Base-by-base conservation (phyloP, 2,113 vertebrate species). In the Microtus pennsylvanicus region DNA sequence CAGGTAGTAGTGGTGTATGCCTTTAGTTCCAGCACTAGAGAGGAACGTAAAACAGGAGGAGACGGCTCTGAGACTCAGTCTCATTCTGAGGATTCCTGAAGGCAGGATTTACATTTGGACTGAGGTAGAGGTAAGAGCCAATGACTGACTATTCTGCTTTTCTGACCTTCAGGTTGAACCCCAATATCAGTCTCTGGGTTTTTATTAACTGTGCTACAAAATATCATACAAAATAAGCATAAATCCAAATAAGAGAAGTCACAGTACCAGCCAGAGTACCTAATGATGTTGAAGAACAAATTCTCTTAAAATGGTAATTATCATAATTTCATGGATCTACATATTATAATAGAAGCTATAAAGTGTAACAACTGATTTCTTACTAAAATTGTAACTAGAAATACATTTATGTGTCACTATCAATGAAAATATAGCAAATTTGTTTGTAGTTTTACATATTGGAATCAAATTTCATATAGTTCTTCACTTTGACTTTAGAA, bases 241-340 rank as follows among this genome's bases (percentile, higher is more conserved):
- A 69, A 69, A 86, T 96, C 65, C 67, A 72, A 91, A 87, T 42
- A 4, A 0, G 0, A 19, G 7, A 77, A 91, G 14, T 55, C 26
- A 91, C 82, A 74, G 87, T 58, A 97, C 17, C 63, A 88, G 87
- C 61, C 10, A 70, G n/a, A 81, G 19, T 95, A 67, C 47, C 30
- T 52, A 76, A 47, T 14, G 28, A 0, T 93, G 69, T 85, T 93
- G 16, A 83, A 55, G 9, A 91, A 72, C 33, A 87, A 92, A 86
- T 94, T 96, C 30, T 75, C 93, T 85, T 61, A 92, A 92, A 96
- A 92, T 89, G 80, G 26, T 82, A 58, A 63, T 35, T 92, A 81
- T 74, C 26, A 45, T 93, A 81, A 94, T 94, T 96, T 72, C 33
- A 78, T 42, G 47, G n/a, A 63, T 72, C 17, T 90, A 63, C 13